A percentile compares a stretch with the other conserved stretches of the same genome.
These are phyloP conservation scores for Tyrannus savana DNA, from an alignment of 2,113 vertebrate genomes.

Conservation along the genomic window DNA sequence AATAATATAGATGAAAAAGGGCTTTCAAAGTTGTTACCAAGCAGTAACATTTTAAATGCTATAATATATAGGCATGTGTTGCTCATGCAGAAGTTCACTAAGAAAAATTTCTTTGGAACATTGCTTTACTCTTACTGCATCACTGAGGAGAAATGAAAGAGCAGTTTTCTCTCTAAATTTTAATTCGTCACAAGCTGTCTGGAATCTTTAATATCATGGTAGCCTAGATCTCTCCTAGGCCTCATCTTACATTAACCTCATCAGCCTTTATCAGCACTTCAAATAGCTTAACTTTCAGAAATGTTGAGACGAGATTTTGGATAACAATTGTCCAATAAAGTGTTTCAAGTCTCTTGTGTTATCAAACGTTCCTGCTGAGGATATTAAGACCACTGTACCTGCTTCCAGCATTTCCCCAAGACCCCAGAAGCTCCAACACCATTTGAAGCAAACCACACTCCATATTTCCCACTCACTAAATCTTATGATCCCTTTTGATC, in stretches of 20 bases:
- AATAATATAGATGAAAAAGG: not conserved
- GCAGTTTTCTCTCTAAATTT: not conserved
- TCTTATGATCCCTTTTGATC: not conserved
- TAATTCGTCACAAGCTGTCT: not conserved
- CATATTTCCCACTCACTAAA: not conserved
- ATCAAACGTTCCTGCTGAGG: not conserved
- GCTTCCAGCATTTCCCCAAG: not conserved
- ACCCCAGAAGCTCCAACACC: not conserved
- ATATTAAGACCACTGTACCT: not conserved
- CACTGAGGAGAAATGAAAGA: not conserved
- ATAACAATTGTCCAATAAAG: not conserved
- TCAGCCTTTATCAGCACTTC: not conserved
- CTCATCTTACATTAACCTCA: conserved; percentile 5
- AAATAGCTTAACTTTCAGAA: conserved; percentile 23
- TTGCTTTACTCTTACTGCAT: not conserved
- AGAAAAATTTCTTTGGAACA: not conserved
- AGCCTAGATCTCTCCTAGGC: not conserved
- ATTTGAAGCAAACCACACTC: not conserved
- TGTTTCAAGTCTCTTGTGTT: not conserved
- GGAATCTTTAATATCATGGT: not conserved
- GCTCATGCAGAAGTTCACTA: not conserved
- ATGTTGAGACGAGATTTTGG: not conserved
- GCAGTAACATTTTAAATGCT: not conserved
- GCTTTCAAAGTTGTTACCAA: not conserved
- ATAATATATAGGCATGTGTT: not conserved